phyloP scores from a whole-genome alignment of 2,113 vertebrate species.

The Rutilus rutilus region DNA sequence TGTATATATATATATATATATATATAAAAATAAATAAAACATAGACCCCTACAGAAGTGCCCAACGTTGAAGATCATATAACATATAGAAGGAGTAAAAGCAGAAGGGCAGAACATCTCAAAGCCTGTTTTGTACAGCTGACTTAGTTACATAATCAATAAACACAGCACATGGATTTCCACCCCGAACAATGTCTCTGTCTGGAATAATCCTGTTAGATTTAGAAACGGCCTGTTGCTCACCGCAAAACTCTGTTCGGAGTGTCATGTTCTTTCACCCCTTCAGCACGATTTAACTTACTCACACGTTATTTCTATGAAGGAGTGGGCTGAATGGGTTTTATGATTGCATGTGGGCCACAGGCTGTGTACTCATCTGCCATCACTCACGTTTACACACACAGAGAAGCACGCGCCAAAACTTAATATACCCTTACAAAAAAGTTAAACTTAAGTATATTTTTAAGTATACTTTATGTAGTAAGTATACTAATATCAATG shows the following conservation, averaged over 20 bases:
- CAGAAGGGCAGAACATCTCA: slow-evolving; percentile 39
- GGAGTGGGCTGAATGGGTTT: slow-evolving; percentile 2
- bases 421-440: not conserved
- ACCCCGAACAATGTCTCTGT: slow-evolving; percentile 15
- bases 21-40: too few relatives aligned
- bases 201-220: slow-evolving; percentile 40
- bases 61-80: not conserved
- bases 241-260: slow-evolving; percentile 15
- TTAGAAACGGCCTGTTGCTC: slow-evolving; percentile 17
- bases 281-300: not conserved
- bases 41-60: not conserved
- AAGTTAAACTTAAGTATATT: too few relatives aligned
- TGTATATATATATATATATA: too few relatives aligned
- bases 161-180: slow-evolving; percentile 42
- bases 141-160: slow-evolving; percentile 51
- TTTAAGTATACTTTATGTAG: too few relatives aligned
- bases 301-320: slow-evolving; percentile 15
- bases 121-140: slow-evolving; percentile 45
- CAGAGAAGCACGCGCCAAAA: not conserved
- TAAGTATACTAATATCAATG: too few relatives aligned
- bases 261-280: not conserved
- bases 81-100: not conserved
- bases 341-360: not conserved
- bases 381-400: slow-evolving; percentile 12
- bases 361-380: slow-evolving; percentile 3